A percentile compares a stretch with the other conserved stretches of the same genome.
phyloP scores from a whole-genome alignment of 2,113 vertebrate species.

The Xyliphius kryptos region DNA sequence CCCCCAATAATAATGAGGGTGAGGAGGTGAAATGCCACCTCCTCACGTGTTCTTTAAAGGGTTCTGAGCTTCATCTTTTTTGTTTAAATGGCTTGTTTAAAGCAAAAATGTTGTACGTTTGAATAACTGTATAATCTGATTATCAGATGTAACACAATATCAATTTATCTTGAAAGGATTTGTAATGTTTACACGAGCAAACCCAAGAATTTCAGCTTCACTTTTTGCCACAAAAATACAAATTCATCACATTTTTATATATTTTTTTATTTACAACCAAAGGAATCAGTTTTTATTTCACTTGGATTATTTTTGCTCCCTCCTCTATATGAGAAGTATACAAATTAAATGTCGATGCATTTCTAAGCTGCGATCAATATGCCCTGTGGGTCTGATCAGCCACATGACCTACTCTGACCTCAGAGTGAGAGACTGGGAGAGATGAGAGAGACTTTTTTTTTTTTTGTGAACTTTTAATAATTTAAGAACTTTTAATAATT shows the following conservation, averaged over 20 bases:
- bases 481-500: no score
- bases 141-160: no score
- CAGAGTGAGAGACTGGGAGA: constrained; percentile 8
- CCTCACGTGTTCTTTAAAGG: no score
- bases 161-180: no score
- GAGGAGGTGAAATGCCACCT: no score
- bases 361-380: constrained; percentile 37
- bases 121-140: no score
- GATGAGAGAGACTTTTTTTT: constrained; percentile 18
- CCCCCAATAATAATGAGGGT: no score
- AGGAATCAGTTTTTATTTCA: constrained; percentile 37
- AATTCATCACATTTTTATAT: constrained; percentile 45
- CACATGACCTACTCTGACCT: constrained; percentile 32
- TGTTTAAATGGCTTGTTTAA: no score
- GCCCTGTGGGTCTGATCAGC: constrained; percentile 27
- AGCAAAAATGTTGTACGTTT: no score
- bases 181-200: constrained; percentile 4
- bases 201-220: constrained; percentile 21
- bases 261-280: constrained; percentile 34
- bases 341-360: constrained; percentile 41
- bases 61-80: no score
- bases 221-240: constrained; percentile 30
- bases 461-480: no score
- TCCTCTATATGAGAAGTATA: constrained; percentile 36
- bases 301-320: constrained; percentile 12